phyloP scores from a whole-genome alignment of 2,888 invertebrate species.

The Sthenelais limicola region DNA sequence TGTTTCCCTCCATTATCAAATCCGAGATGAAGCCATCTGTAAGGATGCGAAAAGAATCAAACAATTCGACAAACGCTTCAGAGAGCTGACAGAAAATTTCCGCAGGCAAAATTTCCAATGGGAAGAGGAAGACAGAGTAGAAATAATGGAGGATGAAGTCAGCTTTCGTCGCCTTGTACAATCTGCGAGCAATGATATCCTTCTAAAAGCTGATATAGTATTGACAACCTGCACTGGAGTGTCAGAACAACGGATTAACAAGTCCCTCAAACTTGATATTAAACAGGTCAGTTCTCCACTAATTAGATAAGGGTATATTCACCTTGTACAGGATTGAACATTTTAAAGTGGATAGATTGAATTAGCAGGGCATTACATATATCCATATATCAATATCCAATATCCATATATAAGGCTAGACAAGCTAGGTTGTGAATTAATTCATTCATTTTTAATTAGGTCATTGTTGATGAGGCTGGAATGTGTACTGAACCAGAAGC shows the following conservation, averaged over 20 bases:
- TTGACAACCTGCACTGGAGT: constrained; percentile 48
- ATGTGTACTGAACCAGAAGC: constrained; percentile 65
- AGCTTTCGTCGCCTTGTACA: constrained; percentile 41
- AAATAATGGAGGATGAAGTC: neutral
- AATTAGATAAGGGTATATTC: neutral
- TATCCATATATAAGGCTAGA: too few relatives aligned
- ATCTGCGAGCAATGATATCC: constrained; percentile 41
- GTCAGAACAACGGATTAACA: constrained; percentile 30
- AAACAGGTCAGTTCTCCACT: neutral
- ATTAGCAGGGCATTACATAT: too few relatives aligned
- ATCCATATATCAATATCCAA: too few relatives aligned
- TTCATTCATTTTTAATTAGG: too few relatives aligned
- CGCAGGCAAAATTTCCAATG: constrained; percentile 24
- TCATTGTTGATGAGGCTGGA: constrained; percentile 67
- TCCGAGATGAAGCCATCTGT: constrained; percentile 35
- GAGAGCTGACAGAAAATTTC: constrained; percentile 32
- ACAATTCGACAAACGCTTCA: constrained; percentile 44
- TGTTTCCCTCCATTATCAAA: constrained; percentile 48
- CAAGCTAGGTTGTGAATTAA: too few relatives aligned
- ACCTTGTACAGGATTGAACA: too few relatives aligned
- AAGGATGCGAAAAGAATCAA: constrained; percentile 36
- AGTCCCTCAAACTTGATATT: neutral
- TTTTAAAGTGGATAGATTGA: too few relatives aligned
- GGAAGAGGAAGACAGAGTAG: neutral
- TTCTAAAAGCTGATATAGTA: constrained; percentile 48